Evolutionary conservation across 1,140 invertebrate species (phyloP), one percentile per base, ranked within the genome.

Genomic region (Cydia fagiglandana): DNA sequence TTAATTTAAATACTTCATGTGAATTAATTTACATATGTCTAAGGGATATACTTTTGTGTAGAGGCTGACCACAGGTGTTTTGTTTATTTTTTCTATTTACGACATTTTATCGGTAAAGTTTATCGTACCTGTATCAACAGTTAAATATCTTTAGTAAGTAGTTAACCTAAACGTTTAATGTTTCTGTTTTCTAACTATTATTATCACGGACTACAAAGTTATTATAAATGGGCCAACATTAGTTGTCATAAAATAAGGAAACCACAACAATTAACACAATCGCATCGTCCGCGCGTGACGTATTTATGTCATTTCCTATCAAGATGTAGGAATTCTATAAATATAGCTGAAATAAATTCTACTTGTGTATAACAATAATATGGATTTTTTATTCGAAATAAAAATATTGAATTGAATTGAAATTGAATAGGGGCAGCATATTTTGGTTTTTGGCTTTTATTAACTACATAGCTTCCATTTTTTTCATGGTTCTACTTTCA

Each of bases 111-210:
- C 56, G 20, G 20, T 61, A 17, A 3, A 56, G 53, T 56, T 56
- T 56, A 56, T 56, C n/a, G 53, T n/a, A 61, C 56, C 20, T 24
- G 56, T 61, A 61, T 61, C 56, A 61, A 12, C 56, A 24, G 56
- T 61, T 24, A 20, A 61, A 61, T 61, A 61, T n/a, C 53, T 56
- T 56, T 56, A 61, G 20, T 24, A 61, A 24, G 56, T 24, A 61
- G 20, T 61, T 61, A n/a, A 20, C 56, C 56, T 24, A 61, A 24
- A 61, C 24, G 17, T 12, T 61, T 61, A 24, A 61, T 61, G 56
- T 24, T 20, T 10, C 56, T 24, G 24, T 12, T 24, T 61, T 61
- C 20, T 17, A 24, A 61, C 56, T 24, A n/a, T 6, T 61, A 24
- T 61, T 61, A 24, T 61, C 20, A 24, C 1, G 4, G 17, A 61